phyloP scores from a whole-genome alignment of 2,888 invertebrate species.

The Scelioninae gen. 1 region DNA sequence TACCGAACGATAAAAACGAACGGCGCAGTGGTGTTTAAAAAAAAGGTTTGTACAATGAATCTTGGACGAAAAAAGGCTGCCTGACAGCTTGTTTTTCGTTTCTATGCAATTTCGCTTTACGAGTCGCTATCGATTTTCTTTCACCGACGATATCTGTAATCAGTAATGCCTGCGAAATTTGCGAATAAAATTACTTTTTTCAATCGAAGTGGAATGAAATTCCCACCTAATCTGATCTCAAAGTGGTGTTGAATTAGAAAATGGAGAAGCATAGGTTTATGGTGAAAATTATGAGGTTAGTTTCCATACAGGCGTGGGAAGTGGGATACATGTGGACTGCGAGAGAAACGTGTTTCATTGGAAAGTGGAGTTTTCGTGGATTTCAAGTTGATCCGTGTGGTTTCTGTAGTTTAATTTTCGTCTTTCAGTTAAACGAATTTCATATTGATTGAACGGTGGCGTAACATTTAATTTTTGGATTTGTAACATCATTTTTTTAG shows the following conservation, averaged over 20 bases:
- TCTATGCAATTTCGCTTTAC: constrained; percentile 64
- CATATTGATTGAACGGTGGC: too few relatives aligned
- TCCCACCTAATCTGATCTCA: constrained; percentile 48
- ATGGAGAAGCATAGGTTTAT: too few relatives aligned
- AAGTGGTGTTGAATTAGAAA: constrained; percentile 43
- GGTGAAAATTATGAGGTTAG: too few relatives aligned
- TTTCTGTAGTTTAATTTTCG: too few relatives aligned
- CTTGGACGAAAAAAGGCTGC: constrained; percentile 51
- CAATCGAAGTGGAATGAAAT: constrained; percentile 36
- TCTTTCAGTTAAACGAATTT: too few relatives aligned
- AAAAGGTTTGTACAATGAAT: constrained; percentile 38
- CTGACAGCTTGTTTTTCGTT: constrained; percentile 61
- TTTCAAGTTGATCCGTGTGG: too few relatives aligned
- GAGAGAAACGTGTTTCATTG: too few relatives aligned
- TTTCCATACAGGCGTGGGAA: too few relatives aligned
- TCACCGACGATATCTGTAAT: constrained; percentile 53
- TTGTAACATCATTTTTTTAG: too few relatives aligned
- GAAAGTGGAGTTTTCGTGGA: too few relatives aligned
- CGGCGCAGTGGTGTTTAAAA: constrained; percentile 18
- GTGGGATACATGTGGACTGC: too few relatives aligned
- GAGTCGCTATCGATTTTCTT: constrained; percentile 57
- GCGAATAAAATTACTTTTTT: constrained; percentile 59
- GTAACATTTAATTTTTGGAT: too few relatives aligned
- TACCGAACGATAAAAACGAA: constrained; percentile 40
- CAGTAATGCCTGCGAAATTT: constrained; percentile 57